phyloP scores from a whole-genome alignment of 2,888 invertebrate species.

The Cepaea hortensis region DNA sequence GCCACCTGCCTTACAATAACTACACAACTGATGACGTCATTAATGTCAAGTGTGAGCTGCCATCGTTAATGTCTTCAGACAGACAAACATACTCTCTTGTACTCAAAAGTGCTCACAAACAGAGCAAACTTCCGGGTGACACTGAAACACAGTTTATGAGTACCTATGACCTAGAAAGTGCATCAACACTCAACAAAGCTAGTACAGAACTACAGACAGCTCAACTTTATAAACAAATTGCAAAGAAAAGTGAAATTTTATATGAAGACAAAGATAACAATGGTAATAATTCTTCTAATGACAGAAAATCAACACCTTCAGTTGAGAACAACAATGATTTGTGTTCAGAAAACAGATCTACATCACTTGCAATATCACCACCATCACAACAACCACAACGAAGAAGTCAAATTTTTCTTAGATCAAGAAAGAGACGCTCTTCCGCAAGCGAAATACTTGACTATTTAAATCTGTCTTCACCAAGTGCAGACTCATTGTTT shows the following conservation, averaged over 20 bases:
- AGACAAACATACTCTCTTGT: background rate
- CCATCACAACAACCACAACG: background rate
- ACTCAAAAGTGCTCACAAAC: background rate
- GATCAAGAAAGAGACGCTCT: conserved; percentile 28
- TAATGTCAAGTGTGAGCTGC: background rate
- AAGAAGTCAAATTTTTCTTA: background rate
- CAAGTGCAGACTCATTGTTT: background rate
- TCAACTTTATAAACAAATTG: too few species aligned
- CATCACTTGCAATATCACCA: background rate
- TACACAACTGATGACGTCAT: background rate
- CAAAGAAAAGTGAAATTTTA: background rate
- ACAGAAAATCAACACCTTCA: background rate
- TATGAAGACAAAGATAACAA: background rate
- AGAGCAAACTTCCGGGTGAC: background rate
- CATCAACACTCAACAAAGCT: background rate
- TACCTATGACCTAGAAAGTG: background rate
- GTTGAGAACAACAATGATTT: background rate
- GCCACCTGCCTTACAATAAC: background rate
- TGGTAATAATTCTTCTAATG: background rate
- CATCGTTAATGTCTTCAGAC: background rate
- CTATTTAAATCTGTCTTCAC: conserved; percentile 23
- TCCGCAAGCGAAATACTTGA: conserved; percentile 42
- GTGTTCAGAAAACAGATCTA: conserved; percentile 1
- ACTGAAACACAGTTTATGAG: conserved; percentile 13
- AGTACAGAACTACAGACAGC: background rate